Evolutionary conservation across 2,797 vertebrate species (phyloP), one percentile per base, ranked within the genome.

Genomic region (Sebastes hubbsi): DNA sequence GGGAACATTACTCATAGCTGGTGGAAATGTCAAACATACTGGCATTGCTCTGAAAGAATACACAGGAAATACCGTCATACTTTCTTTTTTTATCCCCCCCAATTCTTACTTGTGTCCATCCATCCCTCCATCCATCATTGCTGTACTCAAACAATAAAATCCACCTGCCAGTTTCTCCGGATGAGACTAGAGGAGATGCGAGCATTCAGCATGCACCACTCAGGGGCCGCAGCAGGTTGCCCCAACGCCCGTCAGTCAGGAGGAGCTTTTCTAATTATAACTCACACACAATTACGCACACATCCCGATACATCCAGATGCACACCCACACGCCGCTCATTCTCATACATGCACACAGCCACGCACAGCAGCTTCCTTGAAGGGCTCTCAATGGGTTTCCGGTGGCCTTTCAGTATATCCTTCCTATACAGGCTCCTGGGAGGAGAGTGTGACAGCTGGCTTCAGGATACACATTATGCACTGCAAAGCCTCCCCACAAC

Each of bases 241-340:
- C 66, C 59, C 29, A 58, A 65, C 70, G 84, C 72, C 89, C 91
- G 89, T 86, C 90, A 92, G 80, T 92, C 91, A 88, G 64, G 38
- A 56, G 83, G 29, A 61, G 61, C 29, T n/a, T 61, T 77, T 78
- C 83, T 87, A 85, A 86, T 80, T 87, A 84, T 90, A 88, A 64
- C 74, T 62, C 64, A 29, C 56, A 63, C 54, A 79, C 65, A 69
- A 42, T 71, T 64, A 77, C 4, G 11, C 62, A 67, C 80, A 67
- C 64, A 66, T 25, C 25, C 42, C 30, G 66, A 61, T 60, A 70
- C 60, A 78, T 16, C n/a, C 71, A 61, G 32, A 72, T 63, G 52
- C 46, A 20, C 25, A 67, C 18, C 67, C 59, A 71, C 76, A 66
- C 63, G 3, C 63, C 22, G 18, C 55, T 56, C 22, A 27, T 72